Percentiles rank a stretch among this genome's conserved stretches.
These are phyloP conservation scores for Apocrypta bakeri DNA, from an alignment of 1,140 invertebrate species.

Conservation along the genomic window DNA sequence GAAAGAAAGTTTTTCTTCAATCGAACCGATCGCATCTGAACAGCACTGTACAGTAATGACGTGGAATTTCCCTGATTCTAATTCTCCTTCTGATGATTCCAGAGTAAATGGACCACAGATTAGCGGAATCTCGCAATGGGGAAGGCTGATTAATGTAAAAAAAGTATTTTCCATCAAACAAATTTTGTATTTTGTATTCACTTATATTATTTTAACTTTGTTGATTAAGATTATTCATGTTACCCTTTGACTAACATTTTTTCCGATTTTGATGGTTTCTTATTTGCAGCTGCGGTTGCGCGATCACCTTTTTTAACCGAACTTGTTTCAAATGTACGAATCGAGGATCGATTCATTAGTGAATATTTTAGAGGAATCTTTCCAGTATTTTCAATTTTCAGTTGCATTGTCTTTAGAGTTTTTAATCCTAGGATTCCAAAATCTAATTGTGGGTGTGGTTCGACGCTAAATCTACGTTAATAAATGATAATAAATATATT, in stretches of 20 bases:
- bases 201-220: too few species aligned
- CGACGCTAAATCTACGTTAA: slow-evolving; percentile 23
- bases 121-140: not conserved
- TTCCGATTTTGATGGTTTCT: not conserved
- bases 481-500: not conserved
- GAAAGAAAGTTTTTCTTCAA: slow-evolving; percentile 47
- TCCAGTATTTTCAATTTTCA: slow-evolving; percentile 64
- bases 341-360: slow-evolving; percentile 23
- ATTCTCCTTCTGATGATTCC: slow-evolving; percentile 17
- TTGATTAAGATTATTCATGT: not conserved
- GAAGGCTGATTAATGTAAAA: not conserved
- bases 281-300: not conserved
- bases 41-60: not conserved
- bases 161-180: not conserved
- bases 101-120: slow-evolving; percentile 30
- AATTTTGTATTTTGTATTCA: not conserved
- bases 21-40: slow-evolving; percentile 17
- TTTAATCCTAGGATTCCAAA: slow-evolving; percentile 59
- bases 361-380: slow-evolving; percentile 58
- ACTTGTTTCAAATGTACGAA: not conserved
- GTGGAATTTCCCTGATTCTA: slow-evolving; percentile 9
- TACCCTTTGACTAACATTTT: not conserved
- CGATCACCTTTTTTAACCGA: not conserved
- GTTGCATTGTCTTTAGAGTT: slow-evolving; percentile 55
- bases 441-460: slow-evolving; percentile 59